phyloP scores from a whole-genome alignment of 2,888 invertebrate species.

The Yponomeuta evonymella region DNA sequence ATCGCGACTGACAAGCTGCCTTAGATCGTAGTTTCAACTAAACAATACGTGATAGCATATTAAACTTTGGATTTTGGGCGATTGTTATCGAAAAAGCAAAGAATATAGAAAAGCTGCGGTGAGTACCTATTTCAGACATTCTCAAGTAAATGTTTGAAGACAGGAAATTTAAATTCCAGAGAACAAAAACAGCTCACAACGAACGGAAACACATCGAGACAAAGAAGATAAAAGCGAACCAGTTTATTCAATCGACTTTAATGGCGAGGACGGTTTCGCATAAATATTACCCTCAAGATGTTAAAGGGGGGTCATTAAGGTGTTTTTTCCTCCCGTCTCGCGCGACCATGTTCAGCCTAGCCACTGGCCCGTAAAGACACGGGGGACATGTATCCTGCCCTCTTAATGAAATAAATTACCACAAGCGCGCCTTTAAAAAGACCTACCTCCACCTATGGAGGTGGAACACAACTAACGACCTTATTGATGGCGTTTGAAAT shows the following conservation, averaged over 20 bases:
- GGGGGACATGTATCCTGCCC: conserved; percentile 74
- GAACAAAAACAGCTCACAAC: conserved; percentile 21
- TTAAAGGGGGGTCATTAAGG: conserved; percentile 33
- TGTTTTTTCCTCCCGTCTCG: conserved; percentile 62
- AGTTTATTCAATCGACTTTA: conserved; percentile 56
- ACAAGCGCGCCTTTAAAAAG: conserved; percentile 28
- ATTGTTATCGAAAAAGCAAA: too few species aligned
- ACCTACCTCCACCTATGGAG: conserved; percentile 9
- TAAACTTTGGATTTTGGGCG: too few species aligned
- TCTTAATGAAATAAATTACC: conserved; percentile 73
- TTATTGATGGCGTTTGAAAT: conserved; percentile 1
- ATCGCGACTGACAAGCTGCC: too few species aligned
- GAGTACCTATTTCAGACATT: not conserved
- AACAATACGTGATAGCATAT: too few species aligned
- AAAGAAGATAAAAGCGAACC: conserved; percentile 55
- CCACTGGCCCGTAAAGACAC: conserved; percentile 67
- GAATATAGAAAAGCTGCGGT: not conserved
- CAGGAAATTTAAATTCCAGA: not conserved
- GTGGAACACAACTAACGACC: not conserved
- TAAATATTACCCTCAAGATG: conserved; percentile 48
- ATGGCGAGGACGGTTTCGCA: conserved; percentile 56
- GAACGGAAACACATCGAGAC: conserved; percentile 47
- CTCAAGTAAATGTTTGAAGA: not conserved
- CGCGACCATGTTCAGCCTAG: conserved; percentile 45
- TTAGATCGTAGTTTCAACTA: too few species aligned